phyloP scores from a whole-genome alignment of 2,113 vertebrate genomes.

The Zonotrichia leucophrys region DNA sequence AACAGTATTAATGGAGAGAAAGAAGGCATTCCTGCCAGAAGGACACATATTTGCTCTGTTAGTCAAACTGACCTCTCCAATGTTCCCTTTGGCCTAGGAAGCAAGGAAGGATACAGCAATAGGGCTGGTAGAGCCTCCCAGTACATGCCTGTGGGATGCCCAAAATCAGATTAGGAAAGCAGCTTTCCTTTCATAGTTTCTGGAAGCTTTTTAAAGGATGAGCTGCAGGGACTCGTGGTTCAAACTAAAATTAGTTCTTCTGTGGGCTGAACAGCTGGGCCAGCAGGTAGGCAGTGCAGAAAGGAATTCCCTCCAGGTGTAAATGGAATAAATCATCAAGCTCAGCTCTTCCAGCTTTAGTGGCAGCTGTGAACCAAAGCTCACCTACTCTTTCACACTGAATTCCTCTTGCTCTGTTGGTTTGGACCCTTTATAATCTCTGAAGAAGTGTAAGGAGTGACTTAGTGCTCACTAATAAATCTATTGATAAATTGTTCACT shows the following conservation, averaged over 20 bases:
- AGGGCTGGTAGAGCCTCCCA: background rate
- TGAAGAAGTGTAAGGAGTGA: background rate
- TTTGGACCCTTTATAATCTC: background rate
- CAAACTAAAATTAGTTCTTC: background rate
- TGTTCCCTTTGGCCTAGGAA: background rate
- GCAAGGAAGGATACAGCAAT: background rate
- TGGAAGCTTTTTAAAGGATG: background rate
- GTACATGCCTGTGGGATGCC: background rate
- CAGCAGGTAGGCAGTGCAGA: background rate
- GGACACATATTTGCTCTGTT: background rate
- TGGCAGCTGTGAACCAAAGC: background rate
- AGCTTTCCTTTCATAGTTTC: background rate
- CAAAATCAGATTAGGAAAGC: background rate
- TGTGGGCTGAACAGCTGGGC: background rate
- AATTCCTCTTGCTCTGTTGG: background rate
- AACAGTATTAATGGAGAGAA: background rate
- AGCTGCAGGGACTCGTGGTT: background rate
- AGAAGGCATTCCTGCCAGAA: background rate
- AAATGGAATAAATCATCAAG: constrained; percentile 25
- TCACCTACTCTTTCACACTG: background rate
- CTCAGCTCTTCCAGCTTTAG: background rate
- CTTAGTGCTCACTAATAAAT: background rate
- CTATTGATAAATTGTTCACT: background rate
- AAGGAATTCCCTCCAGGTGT: constrained; percentile 5
- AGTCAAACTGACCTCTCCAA: background rate